Percentiles rank a stretch among this genome's conserved stretches.
phyloP scores from a whole-genome alignment of 2,797 vertebrate genomes.

The Anas flavirostris region DNA sequence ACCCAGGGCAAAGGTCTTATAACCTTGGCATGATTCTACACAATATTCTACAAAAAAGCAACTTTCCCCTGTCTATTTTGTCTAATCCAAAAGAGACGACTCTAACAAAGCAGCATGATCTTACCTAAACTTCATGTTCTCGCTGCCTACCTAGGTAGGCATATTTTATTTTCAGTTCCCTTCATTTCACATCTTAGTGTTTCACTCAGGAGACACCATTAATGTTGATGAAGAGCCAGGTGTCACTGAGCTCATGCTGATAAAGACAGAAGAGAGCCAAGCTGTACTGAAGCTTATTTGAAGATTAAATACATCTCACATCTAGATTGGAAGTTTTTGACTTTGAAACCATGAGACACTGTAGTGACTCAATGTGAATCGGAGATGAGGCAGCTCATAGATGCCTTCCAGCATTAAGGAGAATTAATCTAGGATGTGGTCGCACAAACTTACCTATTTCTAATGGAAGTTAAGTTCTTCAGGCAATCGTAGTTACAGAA shows the following conservation, averaged over 20 bases:
- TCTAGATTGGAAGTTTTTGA: background rate
- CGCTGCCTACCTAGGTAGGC: background rate
- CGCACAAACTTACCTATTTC: background rate
- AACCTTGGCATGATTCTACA: background rate
- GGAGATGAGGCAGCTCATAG: background rate
- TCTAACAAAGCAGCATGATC: background rate
- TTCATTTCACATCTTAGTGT: background rate
- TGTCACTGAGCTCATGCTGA: background rate
- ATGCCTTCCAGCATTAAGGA: background rate
- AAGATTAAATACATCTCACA: slow-evolving; percentile 23
- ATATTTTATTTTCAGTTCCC: background rate
- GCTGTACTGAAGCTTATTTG: slow-evolving; percentile 6
- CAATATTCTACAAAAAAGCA: background rate
- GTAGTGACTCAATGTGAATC: background rate
- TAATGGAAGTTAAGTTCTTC: background rate
- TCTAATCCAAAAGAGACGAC: background rate
- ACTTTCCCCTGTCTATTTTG: background rate
- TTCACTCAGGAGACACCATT: background rate
- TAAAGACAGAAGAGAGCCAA: background rate
- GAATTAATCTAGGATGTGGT: background rate
- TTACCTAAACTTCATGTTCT: background rate
- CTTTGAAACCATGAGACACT: background rate
- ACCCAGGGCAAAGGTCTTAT: background rate
- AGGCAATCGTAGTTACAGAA: background rate
- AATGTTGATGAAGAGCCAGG: background rate